Evolutionary conservation across 2,888 invertebrate species (phyloP), one percentile per base, ranked within the genome.

Genomic region (Torymus texanus): DNA sequence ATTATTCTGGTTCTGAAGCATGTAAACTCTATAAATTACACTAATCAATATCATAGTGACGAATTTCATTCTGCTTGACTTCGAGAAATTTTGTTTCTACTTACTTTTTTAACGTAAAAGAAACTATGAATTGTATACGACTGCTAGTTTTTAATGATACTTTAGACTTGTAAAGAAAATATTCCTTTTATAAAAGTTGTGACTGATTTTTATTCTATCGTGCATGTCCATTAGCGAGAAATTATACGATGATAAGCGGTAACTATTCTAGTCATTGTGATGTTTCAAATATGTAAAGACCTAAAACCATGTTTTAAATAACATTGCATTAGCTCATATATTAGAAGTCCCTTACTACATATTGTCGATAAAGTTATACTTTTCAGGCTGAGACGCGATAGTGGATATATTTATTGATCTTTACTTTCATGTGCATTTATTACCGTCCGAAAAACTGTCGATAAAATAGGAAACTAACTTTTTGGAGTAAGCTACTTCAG

Each of bases 141-240:
- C 5, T 62, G 29, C 41, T 41, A 24, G 24, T 41, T 62, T 62
- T 62, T 41, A 16, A 41, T 41, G 41, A 41, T 41, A 41, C 41
- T 41, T 41, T 41, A 41, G 41, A 41, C 41, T 41, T 41, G 41
- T 41, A 41, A 41, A 41, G 8, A 41, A 41, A 41, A 41, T 41
- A 41, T 41, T 41, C 41, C 41, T 41, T 41, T 41, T 41, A 41
- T 41, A 41, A 41, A 41, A 41, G 41, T 41, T 41, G 41, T 41
- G 41, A 41, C 41, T 41, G 41, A 41, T 55, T 41, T 41, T 41
- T 41, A 41, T 21, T 51, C 68, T 14, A 29, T 29, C n/a, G n/a
- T 29, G 29, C 24, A 68, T 29, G 50, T 50, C 56, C 56, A 66
- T 66, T 63, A 53, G 51, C 66, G 18, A 21, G n/a, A 66, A 53